Percentiles rank a stretch among this genome's conserved stretches.
Evolutionary conservation across 2,113 vertebrate species (phyloP).

Genomic region (Fulica atra): DNA sequence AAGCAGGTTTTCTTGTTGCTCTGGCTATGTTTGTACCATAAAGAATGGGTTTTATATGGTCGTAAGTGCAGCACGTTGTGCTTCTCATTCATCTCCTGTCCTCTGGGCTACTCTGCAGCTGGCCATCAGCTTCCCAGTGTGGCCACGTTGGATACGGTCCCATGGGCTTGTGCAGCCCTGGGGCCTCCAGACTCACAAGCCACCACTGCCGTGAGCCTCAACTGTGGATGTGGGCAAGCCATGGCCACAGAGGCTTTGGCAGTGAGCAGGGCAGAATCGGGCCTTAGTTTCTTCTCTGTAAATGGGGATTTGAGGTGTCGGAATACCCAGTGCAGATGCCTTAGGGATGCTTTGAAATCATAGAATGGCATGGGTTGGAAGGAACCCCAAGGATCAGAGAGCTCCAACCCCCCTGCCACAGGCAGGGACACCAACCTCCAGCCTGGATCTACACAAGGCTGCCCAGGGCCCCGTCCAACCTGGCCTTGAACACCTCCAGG

Average conservation of each 20-base stretch:
- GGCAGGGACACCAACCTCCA: no score
- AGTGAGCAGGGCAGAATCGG: background rate
- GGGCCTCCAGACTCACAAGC: background rate
- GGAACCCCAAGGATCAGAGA: no score
- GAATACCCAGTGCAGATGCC: background rate
- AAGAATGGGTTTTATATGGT: background rate
- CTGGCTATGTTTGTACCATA: background rate
- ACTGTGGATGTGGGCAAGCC: background rate
- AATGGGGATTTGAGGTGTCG: background rate
- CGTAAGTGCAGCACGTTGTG: background rate
- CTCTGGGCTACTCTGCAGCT: background rate
- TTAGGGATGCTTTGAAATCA: background rate
- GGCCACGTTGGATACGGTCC: background rate
- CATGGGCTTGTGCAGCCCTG: background rate
- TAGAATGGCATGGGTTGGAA: no score
- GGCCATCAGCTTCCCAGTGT: background rate
- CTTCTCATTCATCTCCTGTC: background rate
- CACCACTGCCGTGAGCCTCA: background rate
- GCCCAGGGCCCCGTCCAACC: no score
- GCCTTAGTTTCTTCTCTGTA: background rate
- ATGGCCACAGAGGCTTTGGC: fast-evolving
- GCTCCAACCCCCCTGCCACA: no score
- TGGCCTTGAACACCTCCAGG: no score
- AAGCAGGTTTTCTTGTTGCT: background rate
- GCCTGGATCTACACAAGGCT: no score